Conservation (phyloP, 2,888 invertebrate species). For the Lithophane leautieri region DNA sequence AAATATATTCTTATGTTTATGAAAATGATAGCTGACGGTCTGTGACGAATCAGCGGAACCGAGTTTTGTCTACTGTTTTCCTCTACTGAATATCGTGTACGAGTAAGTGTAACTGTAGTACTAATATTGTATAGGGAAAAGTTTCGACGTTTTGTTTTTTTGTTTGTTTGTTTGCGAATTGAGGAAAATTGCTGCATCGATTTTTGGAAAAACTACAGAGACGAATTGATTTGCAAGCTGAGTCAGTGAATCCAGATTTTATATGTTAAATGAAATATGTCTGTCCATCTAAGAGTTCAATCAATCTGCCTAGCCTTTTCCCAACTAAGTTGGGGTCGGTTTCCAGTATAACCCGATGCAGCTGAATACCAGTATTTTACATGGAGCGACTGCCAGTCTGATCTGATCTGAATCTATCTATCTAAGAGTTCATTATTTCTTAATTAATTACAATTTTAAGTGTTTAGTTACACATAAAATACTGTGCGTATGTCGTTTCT, state of each 20-base stretch:
- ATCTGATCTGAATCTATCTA: too few species aligned
- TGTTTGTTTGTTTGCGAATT: constrained; percentile 38
- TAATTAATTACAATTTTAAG: not conserved
- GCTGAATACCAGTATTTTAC: too few species aligned
- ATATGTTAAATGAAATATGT: too few species aligned
- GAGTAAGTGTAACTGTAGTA: constrained; percentile 32
- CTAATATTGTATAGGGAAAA: constrained; percentile 21
- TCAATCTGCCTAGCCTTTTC: too few species aligned
- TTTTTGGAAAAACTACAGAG: not conserved
- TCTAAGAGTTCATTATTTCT: too few species aligned
- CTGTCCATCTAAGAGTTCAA: too few species aligned
- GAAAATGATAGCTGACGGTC: constrained; percentile 65
- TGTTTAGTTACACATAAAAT: not conserved
- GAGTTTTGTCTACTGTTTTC: constrained; percentile 50
- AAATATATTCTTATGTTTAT: constrained; percentile 69
- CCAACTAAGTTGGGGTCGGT: too few species aligned
- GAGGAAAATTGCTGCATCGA: constrained; percentile 1
- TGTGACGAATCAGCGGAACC: constrained; percentile 59
- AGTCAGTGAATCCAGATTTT: not conserved
- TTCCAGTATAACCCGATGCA: too few species aligned
- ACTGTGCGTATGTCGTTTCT: too few species aligned
- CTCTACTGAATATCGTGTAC: constrained; percentile 46
- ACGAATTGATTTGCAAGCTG: not conserved
- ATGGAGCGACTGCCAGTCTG: too few species aligned
- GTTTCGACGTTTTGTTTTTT: constrained; percentile 3